phyloP scores from a whole-genome alignment of 2,113 vertebrate genomes.

The Lophotis ruficrista region DNA sequence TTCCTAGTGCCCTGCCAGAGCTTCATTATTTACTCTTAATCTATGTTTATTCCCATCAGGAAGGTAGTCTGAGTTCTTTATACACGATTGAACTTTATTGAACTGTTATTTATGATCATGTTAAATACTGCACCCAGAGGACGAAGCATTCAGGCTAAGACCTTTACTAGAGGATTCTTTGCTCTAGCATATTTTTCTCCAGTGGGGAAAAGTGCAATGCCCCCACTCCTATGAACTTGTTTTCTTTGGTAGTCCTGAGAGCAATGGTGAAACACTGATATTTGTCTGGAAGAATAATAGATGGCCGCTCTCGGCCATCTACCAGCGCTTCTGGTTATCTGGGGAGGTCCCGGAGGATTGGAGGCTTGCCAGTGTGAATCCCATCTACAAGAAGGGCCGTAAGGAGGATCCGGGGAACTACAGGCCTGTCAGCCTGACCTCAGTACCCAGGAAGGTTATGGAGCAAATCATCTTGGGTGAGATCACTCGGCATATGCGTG shows the following conservation, averaged over 20 bases:
- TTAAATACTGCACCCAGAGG: not conserved
- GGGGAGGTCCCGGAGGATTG: no score
- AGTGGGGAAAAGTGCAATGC: not conserved
- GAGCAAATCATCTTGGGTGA: no score
- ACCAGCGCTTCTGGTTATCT: no score
- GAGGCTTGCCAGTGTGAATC: no score
- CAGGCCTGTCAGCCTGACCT: no score
- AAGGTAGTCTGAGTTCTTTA: not conserved
- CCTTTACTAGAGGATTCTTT: not conserved
- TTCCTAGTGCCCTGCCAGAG: not conserved
- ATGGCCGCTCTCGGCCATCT: no score
- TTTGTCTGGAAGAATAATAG: not conserved
- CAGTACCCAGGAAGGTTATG: no score
- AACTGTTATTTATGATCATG: not conserved
- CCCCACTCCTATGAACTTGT: not conserved
- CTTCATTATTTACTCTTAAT: not conserved
- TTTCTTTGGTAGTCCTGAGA: not conserved
- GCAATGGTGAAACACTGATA: not conserved
- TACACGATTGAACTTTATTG: not conserved
- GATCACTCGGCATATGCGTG: no score
- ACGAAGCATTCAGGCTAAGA: not conserved
- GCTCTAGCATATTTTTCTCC: not conserved
- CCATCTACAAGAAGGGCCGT: no score
- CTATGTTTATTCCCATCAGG: not conserved
- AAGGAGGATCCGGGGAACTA: no score